Evolutionary conservation across 2,113 vertebrate species (phyloP).

Genomic region (Zosterops hypoxanthus): DNA sequence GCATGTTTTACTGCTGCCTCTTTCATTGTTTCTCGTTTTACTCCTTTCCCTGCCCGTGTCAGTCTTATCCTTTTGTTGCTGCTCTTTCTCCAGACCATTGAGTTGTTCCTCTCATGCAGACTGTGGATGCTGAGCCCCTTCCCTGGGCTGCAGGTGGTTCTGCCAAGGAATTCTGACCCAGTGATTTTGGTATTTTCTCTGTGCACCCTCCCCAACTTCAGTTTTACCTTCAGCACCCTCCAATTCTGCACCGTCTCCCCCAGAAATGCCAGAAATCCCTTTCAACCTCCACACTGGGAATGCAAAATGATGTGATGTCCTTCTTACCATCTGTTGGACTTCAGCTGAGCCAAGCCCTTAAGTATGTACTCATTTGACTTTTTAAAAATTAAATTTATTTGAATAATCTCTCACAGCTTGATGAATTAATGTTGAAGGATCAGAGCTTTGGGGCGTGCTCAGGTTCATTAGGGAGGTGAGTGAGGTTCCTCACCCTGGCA

Average conservation of each 20-base stretch:
- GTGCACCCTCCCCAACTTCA: background rate
- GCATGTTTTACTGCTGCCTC: background rate
- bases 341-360: background rate
- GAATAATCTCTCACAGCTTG: background rate
- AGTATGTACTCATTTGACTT: background rate
- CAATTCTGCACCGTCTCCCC: background rate
- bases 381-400: background rate
- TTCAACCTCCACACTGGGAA: background rate
- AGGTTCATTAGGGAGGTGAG: background rate
- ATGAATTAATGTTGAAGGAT: background rate
- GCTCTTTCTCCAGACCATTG: background rate
- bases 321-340: background rate
- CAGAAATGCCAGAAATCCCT: background rate
- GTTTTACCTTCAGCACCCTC: background rate
- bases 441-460: background rate
- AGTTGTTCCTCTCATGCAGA: background rate
- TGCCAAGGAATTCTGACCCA: background rate
- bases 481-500: background rate
- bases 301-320: accelerated
- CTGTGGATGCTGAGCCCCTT: background rate
- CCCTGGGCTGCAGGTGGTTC: background rate
- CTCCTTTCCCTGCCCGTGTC: background rate
- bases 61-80: background rate
- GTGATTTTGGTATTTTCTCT: background rate
- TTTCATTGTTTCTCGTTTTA: conserved; percentile 2